Evolutionary conservation across 2,797 vertebrate genomes (phyloP), one percentile per base, ranked within the genome.

Genomic region (Luscinia megarhynchos): DNA sequence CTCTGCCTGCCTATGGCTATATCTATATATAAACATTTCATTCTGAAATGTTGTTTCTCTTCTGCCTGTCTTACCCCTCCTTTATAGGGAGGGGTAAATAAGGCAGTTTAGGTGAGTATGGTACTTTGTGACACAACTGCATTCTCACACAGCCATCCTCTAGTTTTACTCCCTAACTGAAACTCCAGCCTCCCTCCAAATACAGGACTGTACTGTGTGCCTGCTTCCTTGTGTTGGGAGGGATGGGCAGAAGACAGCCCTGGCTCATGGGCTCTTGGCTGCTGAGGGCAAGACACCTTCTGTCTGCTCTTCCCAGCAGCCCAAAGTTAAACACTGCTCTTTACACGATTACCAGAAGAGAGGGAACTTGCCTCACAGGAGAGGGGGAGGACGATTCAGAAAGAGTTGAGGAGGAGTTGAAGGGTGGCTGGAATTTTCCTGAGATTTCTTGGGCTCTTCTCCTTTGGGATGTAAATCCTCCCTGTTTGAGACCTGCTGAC

Each of bases 381-480:
- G 18, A 36, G 27, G 20, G 6, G 19, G 20, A 75, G 22, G 16
- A 84, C 5, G 6, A 22, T 69, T 82, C 1, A 4, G 45, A 88
- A 86, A 72, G 55, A 73, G 24, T 29, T 41, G 58, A 90, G 50
- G 43, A 61, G 48, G 48, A 72, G 11, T 30, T 55, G 43, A 73
- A 70, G 57, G 9, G 30, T 84, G 40, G 13, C 67, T 90, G 50
- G 53, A 87, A 76, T 82, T 92, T 89, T 89, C 64, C 62, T 78
- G 54, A 29, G 21, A 51, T 67, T 91, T 90, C 48, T 67, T 61
- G 43, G 13, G 50, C 36, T 90, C n/a, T 69, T 92, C 53, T 87
- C 43, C 54, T 84, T 51, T 79, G 78, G 34, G 70, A 63, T 93
- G 45, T 61, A 30, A 68, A 59, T 63, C 50, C 30, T 82, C 41